Base-by-base conservation (phyloP, 2,113 vertebrate genomes). In the Pluvialis apricaria region DNA sequence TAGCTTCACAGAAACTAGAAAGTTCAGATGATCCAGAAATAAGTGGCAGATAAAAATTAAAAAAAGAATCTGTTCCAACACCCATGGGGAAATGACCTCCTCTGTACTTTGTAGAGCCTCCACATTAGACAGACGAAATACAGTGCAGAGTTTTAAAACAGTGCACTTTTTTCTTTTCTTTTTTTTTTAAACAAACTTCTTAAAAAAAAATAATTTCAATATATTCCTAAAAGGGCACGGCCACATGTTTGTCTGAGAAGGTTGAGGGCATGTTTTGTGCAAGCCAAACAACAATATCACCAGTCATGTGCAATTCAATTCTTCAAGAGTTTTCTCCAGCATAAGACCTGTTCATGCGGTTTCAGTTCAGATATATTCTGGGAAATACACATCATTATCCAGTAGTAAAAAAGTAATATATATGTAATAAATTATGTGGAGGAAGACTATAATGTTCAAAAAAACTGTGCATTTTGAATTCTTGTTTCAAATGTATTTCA, bases 11-110 rank as follows among this genome's bases (percentile, higher is more conserved):
- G 54, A 38, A 88, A 47, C 11, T 15, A 73, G 31, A 52, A 90
- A 58, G 40, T 81, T 90, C 76, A 81, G 36, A 88, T 58, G 34
- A 88, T 77, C 54, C 60, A 77, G 82, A 94, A 97, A 92, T 80
- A 90, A 77, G 25, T 1, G 5, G 10, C 36, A 83, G 55, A 88
- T 47, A 86, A 94, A 93, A 77, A 61, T 38, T 8, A 0, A 25
- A 84, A 60, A 16, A 54, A 91, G 0, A 73, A 62, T 80, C 34
- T 11, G 4, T 66, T 94, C 45, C 36, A 70, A 65, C 38, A 78
- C 86, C 68, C 10, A 11, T 38, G 15, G 80, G 32, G 68, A 90
- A 92, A 54, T 77, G 68, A 91, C 78, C 61, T 90, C 79, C 57
- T 61, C 61, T 38, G 6, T 75, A 32, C 77, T 86, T 82, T 31